Evolutionary conservation across 2,113 vertebrate species (phyloP).

Genomic region (Albula glossodonta): DNA sequence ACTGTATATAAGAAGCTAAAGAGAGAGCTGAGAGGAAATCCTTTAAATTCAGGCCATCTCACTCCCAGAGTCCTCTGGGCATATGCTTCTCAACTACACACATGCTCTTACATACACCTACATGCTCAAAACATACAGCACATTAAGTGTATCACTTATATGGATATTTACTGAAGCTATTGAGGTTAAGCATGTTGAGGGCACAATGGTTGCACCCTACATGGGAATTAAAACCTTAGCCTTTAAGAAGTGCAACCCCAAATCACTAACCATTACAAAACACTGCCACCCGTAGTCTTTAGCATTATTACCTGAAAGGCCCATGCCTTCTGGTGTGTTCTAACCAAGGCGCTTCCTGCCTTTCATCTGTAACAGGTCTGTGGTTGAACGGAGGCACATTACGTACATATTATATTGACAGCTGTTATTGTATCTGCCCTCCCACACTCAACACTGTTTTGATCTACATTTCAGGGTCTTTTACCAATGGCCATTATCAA

Average conservation of each 20-base stretch:
- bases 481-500: not conserved
- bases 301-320: not conserved
- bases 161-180: no score
- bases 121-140: not conserved
- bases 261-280: no score
- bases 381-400: not conserved
- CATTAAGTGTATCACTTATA: no score
- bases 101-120: not conserved
- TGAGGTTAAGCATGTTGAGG: no score
- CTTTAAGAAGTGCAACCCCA: no score
- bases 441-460: not conserved
- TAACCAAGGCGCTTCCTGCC: not conserved
- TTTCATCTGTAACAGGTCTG: not conserved
- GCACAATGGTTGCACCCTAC: no score
- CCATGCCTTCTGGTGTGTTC: not conserved
- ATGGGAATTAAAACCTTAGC: no score
- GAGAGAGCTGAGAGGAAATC: not conserved
- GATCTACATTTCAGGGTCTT: not conserved
- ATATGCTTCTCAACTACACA: not conserved
- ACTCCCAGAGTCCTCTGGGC: not conserved
- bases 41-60: not conserved
- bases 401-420: not conserved
- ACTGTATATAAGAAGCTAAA: not conserved
- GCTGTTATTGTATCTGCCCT: not conserved
- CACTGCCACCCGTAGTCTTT: no score